Base-by-base conservation (phyloP, 1,140 invertebrate species). In the Drosophila neocordata region DNA sequence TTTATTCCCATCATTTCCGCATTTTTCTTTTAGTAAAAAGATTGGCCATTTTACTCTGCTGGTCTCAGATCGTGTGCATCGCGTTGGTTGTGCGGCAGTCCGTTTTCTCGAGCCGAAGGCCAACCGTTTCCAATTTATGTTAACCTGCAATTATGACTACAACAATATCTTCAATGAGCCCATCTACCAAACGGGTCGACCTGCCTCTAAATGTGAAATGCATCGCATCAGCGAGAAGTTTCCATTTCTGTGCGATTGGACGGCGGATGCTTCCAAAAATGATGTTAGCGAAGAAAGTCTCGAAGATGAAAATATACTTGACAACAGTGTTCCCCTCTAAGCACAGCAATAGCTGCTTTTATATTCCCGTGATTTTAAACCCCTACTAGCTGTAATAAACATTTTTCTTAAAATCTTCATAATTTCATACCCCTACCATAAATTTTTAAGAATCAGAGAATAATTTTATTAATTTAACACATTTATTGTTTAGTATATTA, bases 141-240 rank as follows among this genome's bases (percentile, higher is more conserved):
- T 91, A 24, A 90, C 90, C 7, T 91, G 90, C 65, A 91, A 91
- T 48, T 91, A 91, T 12, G 87, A 90, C 60, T 91, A 71, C 53
- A 89, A 77, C 31, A 90, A 88, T 44, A 75, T 91, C n/a, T 76
- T 66, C 22, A 68, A 38, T 18, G 85, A 90, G 52, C 67, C 85
- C 3, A 68, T 90, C 11, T 91, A 90, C 52, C 69, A 77, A 34
- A 57, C 68, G 13, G 89, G 89, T 11, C 71, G 64, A 4, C 27
- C 83, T 6, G 87, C 76, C 13, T 77, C 83, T 0, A 88, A 89
- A 22, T 91, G 90, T 35, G 18, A 22, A 13, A 62, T 60, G 18
- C 65, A 77, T 58, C 69, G 65, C 5, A 56, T 68, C 22, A 89
- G 77, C 37, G 71, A 73, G 24, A 82, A 80, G 59, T 91, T 73